Conservation (phyloP, 2,888 invertebrate genomes). For the Coleophora flavipennella region DNA sequence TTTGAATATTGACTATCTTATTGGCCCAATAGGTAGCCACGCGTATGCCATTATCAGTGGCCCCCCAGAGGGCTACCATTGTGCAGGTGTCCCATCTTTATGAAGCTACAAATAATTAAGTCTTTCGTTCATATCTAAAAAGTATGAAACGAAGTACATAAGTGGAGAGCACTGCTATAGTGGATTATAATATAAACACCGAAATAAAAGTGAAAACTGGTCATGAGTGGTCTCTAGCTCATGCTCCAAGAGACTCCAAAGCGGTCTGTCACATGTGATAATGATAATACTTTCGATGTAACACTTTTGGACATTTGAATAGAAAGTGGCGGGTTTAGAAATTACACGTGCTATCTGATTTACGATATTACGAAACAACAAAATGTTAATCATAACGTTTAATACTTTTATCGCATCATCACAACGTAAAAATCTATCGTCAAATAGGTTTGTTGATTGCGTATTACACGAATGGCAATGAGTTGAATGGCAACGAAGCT, state of each 20-base stretch:
- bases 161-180: slow-evolving; percentile 15
- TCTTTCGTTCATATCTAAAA: neutral
- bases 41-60: too few species aligned
- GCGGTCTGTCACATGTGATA: slow-evolving; percentile 18
- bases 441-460: too few species aligned
- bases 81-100: too few species aligned
- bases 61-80: too few species aligned
- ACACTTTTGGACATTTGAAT: slow-evolving; percentile 49
- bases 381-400: too few species aligned
- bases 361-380: slow-evolving; percentile 7
- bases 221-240: slow-evolving; percentile 15
- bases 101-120: too few species aligned
- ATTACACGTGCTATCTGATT: slow-evolving; percentile 11
- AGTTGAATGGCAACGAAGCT: too few species aligned
- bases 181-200: slow-evolving; percentile 24
- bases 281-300: slow-evolving; percentile 41
- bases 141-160: neutral
- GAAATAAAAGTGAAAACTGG: slow-evolving; percentile 48
- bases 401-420: too few species aligned
- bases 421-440: too few species aligned
- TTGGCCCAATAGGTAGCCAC: too few species aligned
- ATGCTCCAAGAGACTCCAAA: slow-evolving; percentile 6
- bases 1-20: too few species aligned
- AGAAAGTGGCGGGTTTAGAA: slow-evolving; percentile 31
- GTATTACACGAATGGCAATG: too few species aligned